A percentile compares a stretch with the other conserved stretches of the same genome.
Conservation (phyloP, 1,140 invertebrate species). For the Dermatophagoides farinae region DNA sequence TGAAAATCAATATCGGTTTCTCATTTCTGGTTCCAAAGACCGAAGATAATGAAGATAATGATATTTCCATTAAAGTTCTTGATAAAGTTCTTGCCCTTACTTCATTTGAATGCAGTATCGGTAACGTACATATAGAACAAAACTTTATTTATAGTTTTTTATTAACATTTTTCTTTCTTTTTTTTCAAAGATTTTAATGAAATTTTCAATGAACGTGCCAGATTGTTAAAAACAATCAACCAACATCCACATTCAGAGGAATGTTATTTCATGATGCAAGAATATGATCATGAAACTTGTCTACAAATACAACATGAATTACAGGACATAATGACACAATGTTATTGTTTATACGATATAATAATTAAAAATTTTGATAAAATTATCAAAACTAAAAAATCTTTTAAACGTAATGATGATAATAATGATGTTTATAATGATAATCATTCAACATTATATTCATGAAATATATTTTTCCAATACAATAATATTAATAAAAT, state of each 20-base stretch:
- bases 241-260: neutral
- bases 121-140: neutral
- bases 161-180: neutral
- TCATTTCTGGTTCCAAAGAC: neutral
- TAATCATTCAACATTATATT: neutral
- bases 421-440: neutral
- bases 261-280: neutral
- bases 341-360: neutral
- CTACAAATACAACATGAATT: neutral
- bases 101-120: neutral
- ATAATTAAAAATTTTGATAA: slow-evolving; percentile 1
- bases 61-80: neutral
- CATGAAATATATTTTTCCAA: too few relatives aligned
- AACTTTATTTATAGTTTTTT: neutral
- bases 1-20: neutral
- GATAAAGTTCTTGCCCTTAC: neutral
- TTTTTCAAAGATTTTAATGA: neutral
- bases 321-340: slow-evolving; percentile 1
- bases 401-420: neutral
- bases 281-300: neutral
- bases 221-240: neutral
- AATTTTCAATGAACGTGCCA: neutral
- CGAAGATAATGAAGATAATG: neutral
- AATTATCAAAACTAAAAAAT: neutral
- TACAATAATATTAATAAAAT: too few relatives aligned